phyloP scores from a whole-genome alignment of 2,797 vertebrate species.

The Hydrophis major region DNA sequence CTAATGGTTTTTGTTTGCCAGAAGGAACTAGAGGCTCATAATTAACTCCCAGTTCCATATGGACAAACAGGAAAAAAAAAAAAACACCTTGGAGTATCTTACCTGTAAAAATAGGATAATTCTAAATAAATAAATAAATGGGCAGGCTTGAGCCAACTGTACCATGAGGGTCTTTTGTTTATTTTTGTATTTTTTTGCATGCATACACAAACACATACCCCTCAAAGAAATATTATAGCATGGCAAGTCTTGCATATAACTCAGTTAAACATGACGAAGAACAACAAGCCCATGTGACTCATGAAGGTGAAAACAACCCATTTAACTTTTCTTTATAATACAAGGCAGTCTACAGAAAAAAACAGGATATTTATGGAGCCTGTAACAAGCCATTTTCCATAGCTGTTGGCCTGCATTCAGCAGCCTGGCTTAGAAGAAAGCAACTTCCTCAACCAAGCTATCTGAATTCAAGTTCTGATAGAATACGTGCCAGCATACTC shows the following conservation, averaged over 20 bases:
- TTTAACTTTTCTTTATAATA: neutral
- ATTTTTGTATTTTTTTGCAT: neutral
- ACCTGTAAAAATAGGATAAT: neutral
- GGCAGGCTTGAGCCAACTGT: slow-evolving; percentile 1
- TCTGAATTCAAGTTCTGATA: neutral
- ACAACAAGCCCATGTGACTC: neutral
- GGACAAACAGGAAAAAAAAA: slow-evolving; percentile 32
- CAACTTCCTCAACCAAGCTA: neutral
- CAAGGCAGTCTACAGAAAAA: neutral
- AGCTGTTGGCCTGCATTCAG: neutral
- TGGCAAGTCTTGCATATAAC: neutral
- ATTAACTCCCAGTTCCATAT: slow-evolving; percentile 55
- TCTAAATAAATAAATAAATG: slow-evolving; percentile 54
- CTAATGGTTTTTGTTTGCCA: slow-evolving; percentile 54
- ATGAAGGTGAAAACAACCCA: neutral
- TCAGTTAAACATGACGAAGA: neutral
- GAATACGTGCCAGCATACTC: neutral
- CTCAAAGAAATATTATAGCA: neutral
- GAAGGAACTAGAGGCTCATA: slow-evolving; percentile 48
- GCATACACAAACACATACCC: neutral
- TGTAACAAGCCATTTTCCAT: neutral
- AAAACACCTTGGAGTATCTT: neutral
- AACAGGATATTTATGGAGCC: neutral
- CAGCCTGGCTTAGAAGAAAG: neutral
- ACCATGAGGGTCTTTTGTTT: slow-evolving; percentile 7